Conservation (phyloP, 1,140 invertebrate genomes). For the Helicoverpa armigera region DNA sequence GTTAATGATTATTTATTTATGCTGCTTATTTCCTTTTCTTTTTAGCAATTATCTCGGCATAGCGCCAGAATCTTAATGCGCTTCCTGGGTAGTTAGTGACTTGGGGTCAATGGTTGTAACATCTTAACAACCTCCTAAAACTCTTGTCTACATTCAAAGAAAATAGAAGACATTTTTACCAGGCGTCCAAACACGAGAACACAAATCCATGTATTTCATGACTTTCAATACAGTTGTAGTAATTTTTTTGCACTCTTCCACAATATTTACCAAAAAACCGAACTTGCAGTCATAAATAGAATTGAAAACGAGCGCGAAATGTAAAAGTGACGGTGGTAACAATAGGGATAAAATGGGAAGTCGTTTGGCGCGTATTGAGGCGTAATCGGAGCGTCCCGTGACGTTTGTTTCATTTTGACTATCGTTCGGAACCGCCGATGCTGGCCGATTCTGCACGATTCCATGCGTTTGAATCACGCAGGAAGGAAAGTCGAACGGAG, state of each 20-base stretch:
- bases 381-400: slow-evolving; percentile 15
- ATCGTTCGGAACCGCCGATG: not conserved
- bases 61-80: slow-evolving; percentile 7
- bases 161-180: not conserved
- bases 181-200: not conserved
- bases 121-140: too few relatives aligned
- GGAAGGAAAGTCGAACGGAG: not conserved
- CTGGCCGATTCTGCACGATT: not conserved
- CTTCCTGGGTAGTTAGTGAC: not conserved
- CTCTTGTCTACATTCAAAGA: not conserved
- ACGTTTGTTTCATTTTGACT: slow-evolving; percentile 33
- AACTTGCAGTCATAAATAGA: not conserved
- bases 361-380: slow-evolving; percentile 24
- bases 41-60: not conserved
- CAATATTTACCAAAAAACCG: too few relatives aligned
- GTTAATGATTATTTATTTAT: not conserved
- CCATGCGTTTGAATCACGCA: not conserved
- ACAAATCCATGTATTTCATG: not conserved
- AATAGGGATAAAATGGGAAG: slow-evolving; percentile 29
- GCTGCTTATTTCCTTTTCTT: not conserved
- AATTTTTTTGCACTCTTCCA: too few relatives aligned
- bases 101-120: not conserved
- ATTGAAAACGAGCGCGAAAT: not conserved
- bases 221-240: too few relatives aligned
- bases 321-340: not conserved